Percentiles rank a stretch among this genome's conserved stretches.
phyloP scores from a whole-genome alignment of 2,797 vertebrate species.

The Halcyon chelicuti region DNA sequence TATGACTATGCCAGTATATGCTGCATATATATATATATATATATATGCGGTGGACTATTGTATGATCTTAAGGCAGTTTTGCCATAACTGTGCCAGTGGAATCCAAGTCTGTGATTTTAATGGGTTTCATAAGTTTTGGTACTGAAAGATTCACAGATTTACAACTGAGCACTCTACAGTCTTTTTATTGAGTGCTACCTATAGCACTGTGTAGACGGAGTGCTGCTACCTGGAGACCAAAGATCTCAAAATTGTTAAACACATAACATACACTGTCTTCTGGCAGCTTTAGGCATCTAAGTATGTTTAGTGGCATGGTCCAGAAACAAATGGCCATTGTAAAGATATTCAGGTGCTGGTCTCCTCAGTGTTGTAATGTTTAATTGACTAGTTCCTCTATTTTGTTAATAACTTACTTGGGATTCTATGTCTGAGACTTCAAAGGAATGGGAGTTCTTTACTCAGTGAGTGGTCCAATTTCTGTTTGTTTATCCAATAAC shows the following conservation, averaged over 20 bases:
- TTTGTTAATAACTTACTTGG: background rate
- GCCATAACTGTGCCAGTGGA: background rate
- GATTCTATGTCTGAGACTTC: background rate
- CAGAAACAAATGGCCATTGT: background rate
- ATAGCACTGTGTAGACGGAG: background rate
- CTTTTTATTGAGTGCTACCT: background rate
- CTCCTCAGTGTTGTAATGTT: background rate
- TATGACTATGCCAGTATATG: background rate
- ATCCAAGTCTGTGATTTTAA: background rate
- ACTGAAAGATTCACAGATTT: background rate
- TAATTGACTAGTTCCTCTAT: background rate
- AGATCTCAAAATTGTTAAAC: background rate
- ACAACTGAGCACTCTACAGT: background rate
- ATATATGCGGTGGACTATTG: background rate
- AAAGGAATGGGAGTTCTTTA: background rate
- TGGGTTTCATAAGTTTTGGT: background rate
- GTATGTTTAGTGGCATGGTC: background rate
- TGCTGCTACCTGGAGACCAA: background rate
- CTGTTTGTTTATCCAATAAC: background rate
- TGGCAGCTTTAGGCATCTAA: background rate
- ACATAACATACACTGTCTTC: background rate
- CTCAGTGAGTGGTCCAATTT: background rate
- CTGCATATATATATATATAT: background rate
- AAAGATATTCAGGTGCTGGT: background rate
- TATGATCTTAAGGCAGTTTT: background rate